Base-by-base conservation (phyloP, 1,140 invertebrate genomes). In the Trichomalopsis sarcophagae region DNA sequence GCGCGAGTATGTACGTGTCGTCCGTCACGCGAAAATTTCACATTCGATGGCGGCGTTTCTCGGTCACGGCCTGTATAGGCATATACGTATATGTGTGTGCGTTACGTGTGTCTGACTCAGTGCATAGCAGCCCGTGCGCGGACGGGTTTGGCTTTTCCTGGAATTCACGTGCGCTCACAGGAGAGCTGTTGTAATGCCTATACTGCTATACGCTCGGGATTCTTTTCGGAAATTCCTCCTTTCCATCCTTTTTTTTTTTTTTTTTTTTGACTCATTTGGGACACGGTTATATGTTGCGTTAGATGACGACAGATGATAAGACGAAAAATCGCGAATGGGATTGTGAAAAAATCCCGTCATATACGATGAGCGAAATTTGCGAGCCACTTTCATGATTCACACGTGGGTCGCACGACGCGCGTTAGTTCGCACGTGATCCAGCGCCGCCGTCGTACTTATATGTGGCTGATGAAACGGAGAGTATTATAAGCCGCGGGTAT, bases 401-500 rank as follows among this genome's bases (percentile, higher is more conserved):
- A 75, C 71, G 47, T 82, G 47, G 33, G 13, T 74, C 21, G 69
- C 17, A 14, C 5, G 0, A 11, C 7, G 14, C 69, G 23, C 66
- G 80, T 30, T 80, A 44, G 3, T 27, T 17, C 80, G 23, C 79
- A 81, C 80, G 81, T 82, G 81, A 82, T 75, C 33, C 47, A 30
- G 2, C 69, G 44, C 13, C 6, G 68, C 11, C 40, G 66, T 47
- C 27, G 27, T 27, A n/a, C n/a, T n/a, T n/a, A 27, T 27, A 27
- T 23, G 79, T 2, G 55, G 47, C 68, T 33, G 66, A 71, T 74
- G 69, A 82, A 82, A 82, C 36, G 23, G 68, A 81, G 44, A 81
- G 66, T 73, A 73, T 36, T 30, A 50, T 33, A 23, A 17, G 2
- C 17, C 13, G 33, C 7, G 68, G 68, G 23, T 13, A 62, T 10